Evolutionary conservation across 2,797 vertebrate genomes (phyloP).

Genomic region (Alauda arvensis): DNA sequence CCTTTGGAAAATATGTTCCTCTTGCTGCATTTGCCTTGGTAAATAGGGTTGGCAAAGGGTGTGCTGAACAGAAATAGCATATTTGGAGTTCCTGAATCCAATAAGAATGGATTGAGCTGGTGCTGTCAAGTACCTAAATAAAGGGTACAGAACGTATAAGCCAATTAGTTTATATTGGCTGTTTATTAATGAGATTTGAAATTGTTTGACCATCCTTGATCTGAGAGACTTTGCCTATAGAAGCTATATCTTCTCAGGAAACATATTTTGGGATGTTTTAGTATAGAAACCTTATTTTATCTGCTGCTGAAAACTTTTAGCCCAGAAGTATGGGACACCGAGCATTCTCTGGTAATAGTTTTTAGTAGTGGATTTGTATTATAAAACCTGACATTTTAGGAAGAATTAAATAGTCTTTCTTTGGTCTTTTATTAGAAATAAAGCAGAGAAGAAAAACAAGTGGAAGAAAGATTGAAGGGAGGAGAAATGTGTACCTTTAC

Average conservation of each 20-base stretch:
- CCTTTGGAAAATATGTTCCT: conserved; percentile 30
- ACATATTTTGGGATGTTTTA: background rate
- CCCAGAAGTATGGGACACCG: background rate
- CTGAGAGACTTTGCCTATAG: background rate
- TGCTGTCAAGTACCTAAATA: conserved; percentile 35
- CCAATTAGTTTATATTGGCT: conserved; percentile 31
- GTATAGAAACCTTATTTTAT: background rate
- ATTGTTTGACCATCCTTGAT: background rate
- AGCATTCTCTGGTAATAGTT: background rate
- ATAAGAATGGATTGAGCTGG: conserved; percentile 36
- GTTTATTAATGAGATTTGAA: conserved; percentile 38
- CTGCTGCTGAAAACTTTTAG: background rate
- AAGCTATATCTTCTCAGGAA: background rate
- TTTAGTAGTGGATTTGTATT: background rate
- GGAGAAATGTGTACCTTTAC: background rate
- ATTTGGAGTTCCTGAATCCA: conserved; percentile 53
- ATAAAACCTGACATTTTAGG: background rate
- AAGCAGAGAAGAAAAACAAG: background rate
- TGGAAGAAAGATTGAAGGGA: background rate
- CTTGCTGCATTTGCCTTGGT: conserved; percentile 3
- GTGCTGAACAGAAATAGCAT: conserved; percentile 13
- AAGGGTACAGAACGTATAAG: conserved; percentile 46
- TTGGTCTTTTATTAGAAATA: background rate
- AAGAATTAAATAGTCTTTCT: background rate
- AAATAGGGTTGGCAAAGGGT: conserved; percentile 2